Conservation (phyloP, 2,113 vertebrate species). For the Chinchilla lanigera region DNA sequence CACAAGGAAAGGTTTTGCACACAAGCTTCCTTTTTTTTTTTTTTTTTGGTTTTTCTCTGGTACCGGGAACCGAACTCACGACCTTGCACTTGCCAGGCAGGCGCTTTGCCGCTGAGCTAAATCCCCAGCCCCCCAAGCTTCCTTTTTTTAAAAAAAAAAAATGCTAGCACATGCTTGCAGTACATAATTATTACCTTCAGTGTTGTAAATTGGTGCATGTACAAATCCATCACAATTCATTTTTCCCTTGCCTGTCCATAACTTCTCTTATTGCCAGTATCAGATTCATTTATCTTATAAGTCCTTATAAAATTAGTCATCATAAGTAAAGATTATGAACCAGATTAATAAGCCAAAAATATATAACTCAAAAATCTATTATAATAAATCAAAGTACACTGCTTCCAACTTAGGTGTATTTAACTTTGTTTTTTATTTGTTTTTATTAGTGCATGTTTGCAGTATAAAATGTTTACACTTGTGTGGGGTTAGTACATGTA, state of each 20-base stretch:
- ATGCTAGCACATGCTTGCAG: not conserved
- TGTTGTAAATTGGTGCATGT: not conserved
- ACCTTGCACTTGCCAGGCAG: too few species aligned
- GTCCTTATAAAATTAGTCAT: not conserved
- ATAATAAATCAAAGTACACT: not conserved
- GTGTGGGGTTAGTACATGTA: not conserved
- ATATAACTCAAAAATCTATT: not conserved
- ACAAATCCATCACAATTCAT: not conserved
- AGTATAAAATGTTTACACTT: not conserved
- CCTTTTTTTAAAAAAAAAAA: not conserved
- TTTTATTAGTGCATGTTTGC: not conserved
- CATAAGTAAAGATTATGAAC: not conserved
- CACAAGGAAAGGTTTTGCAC: not conserved
- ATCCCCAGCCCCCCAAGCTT: too few species aligned
- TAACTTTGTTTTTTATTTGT: not conserved
- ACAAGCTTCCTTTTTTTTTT: not conserved
- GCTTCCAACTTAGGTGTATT: not conserved
- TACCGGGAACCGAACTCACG: too few species aligned
- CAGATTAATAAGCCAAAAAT: not conserved
- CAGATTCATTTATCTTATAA: not conserved
- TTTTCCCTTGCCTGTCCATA: not conserved
- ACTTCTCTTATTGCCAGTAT: not conserved
- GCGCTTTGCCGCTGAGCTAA: too few species aligned
- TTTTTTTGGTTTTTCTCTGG: too few species aligned
- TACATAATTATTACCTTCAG: not conserved